Percentiles rank a stretch among this genome's conserved stretches.
Evolutionary conservation across 2,888 invertebrate genomes (phyloP).

Genomic region (Mythimna impura): DNA sequence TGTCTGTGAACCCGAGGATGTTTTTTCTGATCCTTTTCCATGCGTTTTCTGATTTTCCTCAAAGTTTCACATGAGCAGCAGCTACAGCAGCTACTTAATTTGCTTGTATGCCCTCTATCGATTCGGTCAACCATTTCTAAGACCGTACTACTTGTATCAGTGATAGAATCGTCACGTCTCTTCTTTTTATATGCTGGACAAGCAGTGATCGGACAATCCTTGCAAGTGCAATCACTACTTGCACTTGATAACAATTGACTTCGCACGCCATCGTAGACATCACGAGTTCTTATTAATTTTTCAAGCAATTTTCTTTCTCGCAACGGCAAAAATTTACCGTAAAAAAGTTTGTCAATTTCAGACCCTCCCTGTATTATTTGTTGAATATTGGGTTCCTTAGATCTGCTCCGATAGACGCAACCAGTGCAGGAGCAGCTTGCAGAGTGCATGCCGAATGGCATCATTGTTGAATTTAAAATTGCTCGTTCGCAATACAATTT

Average conservation of each 20-base stretch:
- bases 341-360: constrained; percentile 70
- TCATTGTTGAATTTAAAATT: constrained; percentile 42
- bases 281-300: constrained; percentile 75
- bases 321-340: constrained; percentile 72
- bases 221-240: constrained; percentile 44
- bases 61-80: constrained; percentile 69
- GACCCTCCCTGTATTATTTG: constrained; percentile 58
- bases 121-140: constrained; percentile 68
- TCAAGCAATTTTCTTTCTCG: constrained; percentile 74
- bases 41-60: constrained; percentile 53
- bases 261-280: constrained; percentile 74
- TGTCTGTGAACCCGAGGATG: constrained; percentile 53
- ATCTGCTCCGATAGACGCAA: constrained; percentile 64
- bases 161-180: constrained; percentile 51
- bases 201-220: no score
- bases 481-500: constrained; percentile 31
- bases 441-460: constrained; percentile 30
- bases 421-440: constrained; percentile 69
- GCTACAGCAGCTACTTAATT: constrained; percentile 69
- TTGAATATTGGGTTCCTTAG: constrained; percentile 51
- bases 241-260: constrained; percentile 68
- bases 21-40: constrained; percentile 34
- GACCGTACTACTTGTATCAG: constrained; percentile 60
- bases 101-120: constrained; percentile 70
- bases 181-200: constrained; percentile 38